Evolutionary conservation across 2,888 invertebrate genomes (phyloP), one percentile per base, ranked within the genome.

Genomic region (Melolontha melolontha): DNA sequence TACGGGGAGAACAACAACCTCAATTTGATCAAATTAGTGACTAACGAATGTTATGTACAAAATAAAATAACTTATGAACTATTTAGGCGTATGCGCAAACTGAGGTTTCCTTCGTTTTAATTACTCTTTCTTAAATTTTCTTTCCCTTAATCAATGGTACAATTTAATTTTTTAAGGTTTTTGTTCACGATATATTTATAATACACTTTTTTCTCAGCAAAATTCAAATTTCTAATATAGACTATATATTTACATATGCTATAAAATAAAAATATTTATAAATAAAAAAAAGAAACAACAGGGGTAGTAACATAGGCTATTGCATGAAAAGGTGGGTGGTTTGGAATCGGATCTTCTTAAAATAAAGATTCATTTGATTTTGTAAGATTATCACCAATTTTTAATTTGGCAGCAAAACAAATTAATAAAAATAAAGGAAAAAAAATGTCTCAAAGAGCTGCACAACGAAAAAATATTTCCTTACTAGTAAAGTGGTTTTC

Each of bases 381-480:
- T 27, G 14, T 10, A 54, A 54, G 40, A 40, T 29, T 49, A 49
- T 17, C 11, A 17, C 11, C 8, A 22, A 49, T 49, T 10, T 49
- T 49, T 17, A 16, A 47, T 47, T 47, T 1, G 16, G 8, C 22
- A 16, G 49, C 8, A n/a, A 6, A 41, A 41, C 17, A 12, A 6
- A 7, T 16, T 55, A 5, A 7, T 44, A 62, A 8, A 47, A 22
- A 63, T 34, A 44, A 51, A 51, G 22, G 29, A 67, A 42, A 70
- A 71, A 74, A 73, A 75, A 75, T 74, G 74, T 74, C 74, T 74
- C 74, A 73, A 71, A 68, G 70, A 70, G 74, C 74, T 70, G 71
- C 71, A 73, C 71, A 73, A 66, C 59, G 69, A 72, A 69, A 69
- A 72, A 71, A 70, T 52, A 67, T 71, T 72, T 74, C 74, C 74